Base-by-base conservation (phyloP, 2,797 vertebrate genomes). In the Hephaestus fuliginosus region DNA sequence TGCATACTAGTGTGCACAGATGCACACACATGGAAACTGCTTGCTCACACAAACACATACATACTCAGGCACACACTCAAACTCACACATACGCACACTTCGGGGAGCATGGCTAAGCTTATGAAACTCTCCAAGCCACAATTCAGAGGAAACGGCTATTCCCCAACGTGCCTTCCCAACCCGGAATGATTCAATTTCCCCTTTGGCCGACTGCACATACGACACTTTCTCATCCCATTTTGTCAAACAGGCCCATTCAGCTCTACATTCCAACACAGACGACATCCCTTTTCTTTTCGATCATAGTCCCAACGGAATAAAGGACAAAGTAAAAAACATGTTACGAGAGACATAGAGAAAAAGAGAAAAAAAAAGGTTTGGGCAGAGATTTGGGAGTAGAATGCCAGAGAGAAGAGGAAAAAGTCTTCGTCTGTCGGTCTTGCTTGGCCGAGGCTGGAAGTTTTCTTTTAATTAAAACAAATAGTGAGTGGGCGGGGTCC, bases 401-500 rank as follows among this genome's bases (percentile, higher is more conserved):
- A 79, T 61, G 84, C 77, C 79, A 89, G 70, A 86, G 72, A 66
- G 84, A 81, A 81, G 78, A 87, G 73, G 82, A 82, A 89, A 89
- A 88, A 88, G 87, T 81, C 78, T 70, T 74, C 14, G 62, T 81
- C 22, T 48, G 88, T 88, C 57, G 33, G 86, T 79, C 80, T 87
- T 12, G 48, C 84, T 85, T 80, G 39, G 89, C 87, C 65, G 68
- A 80, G 82, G 82, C 76, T 86, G 82, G 89, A 93, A 89, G 85
- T 91, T 95, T 92, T 93, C 87, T 89, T 94, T 94, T 93, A 94
- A 95, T 95, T 94, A 95, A 95, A 94, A 91, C 91, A 95, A 95
- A 95, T 90, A 95, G 68, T 55, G 84, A 65, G 83, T 88, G 88
- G 92, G 91, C 91, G 83, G 89, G 87, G 89, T 84, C 67, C 36